These are phyloP conservation scores for Achlya flavicornis DNA, from an alignment of 2,888 invertebrate genomes.

Conservation along the genomic window DNA sequence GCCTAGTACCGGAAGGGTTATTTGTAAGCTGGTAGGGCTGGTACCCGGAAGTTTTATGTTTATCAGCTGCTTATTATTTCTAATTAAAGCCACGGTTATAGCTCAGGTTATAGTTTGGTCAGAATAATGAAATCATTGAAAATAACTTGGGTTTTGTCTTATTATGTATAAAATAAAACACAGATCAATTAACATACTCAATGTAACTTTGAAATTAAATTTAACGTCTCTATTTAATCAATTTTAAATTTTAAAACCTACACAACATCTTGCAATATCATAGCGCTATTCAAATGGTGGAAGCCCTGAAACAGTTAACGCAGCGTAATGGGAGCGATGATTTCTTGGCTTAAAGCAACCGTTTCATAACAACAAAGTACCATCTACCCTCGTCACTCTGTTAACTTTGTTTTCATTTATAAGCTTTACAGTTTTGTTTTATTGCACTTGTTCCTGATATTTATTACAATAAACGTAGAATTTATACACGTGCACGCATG, in stretches of 20 bases:
- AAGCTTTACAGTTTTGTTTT: conserved; percentile 47
- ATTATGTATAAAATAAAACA: no score
- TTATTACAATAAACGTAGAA: conserved; percentile 16
- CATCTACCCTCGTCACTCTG: conserved; percentile 65
- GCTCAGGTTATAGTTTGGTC: no score
- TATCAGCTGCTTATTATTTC: not conserved
- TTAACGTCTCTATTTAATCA: no score
- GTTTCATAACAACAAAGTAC: conserved; percentile 66
- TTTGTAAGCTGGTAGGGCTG: conserved; percentile 63
- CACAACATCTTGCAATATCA: not conserved
- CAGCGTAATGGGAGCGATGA: conserved; percentile 69
- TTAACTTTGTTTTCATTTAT: conserved; percentile 69
- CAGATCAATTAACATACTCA: no score
- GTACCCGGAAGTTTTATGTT: conserved; percentile 18
- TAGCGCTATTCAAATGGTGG: conserved; percentile 16
- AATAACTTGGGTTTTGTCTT: no score
- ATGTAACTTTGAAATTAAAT: no score
- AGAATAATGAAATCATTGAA: no score
- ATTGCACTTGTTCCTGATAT: conserved; percentile 38
- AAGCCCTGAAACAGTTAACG: conserved; percentile 55
- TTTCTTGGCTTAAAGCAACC: conserved; percentile 69
- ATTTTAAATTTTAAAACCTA: no score
- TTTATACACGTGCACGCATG: not conserved
- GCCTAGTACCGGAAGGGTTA: conserved; percentile 63
- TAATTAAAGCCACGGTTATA: no score